Conservation (phyloP, 2,888 invertebrate genomes). For the Digitonthophagus gazella region DNA sequence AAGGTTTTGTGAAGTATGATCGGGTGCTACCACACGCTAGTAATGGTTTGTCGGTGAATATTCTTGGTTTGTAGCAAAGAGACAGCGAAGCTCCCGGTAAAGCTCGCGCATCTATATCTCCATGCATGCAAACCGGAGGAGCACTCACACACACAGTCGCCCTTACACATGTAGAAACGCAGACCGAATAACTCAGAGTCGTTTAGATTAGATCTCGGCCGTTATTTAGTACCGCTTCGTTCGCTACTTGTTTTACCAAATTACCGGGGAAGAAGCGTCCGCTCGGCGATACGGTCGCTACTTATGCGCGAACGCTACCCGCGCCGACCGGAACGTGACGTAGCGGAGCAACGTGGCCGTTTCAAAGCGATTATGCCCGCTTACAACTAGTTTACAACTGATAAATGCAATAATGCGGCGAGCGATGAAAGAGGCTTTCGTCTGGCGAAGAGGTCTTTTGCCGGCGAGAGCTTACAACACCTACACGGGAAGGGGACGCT, state of each 20-base stretch:
- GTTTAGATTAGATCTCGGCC: conserved; percentile 48
- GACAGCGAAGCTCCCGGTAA: conserved; percentile 1
- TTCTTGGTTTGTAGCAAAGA: background rate
- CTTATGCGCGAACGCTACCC: background rate
- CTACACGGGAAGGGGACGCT: background rate
- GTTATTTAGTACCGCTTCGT: conserved; percentile 44
- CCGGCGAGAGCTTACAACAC: background rate
- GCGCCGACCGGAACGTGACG: conserved; percentile 41
- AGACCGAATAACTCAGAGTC: conserved; percentile 48
- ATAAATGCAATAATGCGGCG: conserved; percentile 34
- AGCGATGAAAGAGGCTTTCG: conserved; percentile 27
- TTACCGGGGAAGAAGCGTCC: conserved; percentile 45
- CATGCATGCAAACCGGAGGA: background rate
- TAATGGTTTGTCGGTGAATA: conserved; percentile 3
- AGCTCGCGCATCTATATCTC: conserved; percentile 11
- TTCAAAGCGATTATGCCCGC: conserved; percentile 39
- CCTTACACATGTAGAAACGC: conserved; percentile 37
- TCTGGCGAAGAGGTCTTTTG: conserved; percentile 18
- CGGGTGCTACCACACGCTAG: conserved; percentile 16
- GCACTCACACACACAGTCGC: conserved; percentile 19
- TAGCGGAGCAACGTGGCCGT: conserved; percentile 38
- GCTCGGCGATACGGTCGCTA: conserved; percentile 20
- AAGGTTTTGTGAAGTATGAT: background rate
- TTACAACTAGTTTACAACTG: conserved; percentile 41
- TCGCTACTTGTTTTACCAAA: conserved; percentile 50